A percentile compares a stretch with the other conserved stretches of the same genome.
Evolutionary conservation across 92 coral and sea anemone genomes (phyloP).

Genomic region (Palythoa grandiflora): DNA sequence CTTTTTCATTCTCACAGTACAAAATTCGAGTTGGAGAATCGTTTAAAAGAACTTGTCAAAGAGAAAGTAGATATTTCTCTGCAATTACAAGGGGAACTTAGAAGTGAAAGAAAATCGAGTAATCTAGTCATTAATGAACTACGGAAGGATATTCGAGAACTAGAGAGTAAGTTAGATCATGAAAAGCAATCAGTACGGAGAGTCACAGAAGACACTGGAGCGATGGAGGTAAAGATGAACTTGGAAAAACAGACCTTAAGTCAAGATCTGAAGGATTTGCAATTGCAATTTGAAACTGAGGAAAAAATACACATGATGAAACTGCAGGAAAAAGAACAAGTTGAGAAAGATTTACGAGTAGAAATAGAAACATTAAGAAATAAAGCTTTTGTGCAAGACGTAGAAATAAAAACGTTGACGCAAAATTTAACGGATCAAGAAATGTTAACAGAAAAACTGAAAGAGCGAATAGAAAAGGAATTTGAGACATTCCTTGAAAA

Average conservation of each 20-base stretch:
- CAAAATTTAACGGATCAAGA: background rate
- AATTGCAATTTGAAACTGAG: slow-evolving; percentile 40
- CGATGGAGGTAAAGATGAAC: slow-evolving; percentile 49
- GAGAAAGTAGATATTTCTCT: slow-evolving; percentile 60
- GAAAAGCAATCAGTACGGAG: slow-evolving; percentile 52
- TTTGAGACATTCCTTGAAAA: slow-evolving; percentile 56
- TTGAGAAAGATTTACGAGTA: slow-evolving; percentile 5
- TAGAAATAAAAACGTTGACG: background rate
- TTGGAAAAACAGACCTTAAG: slow-evolving; percentile 62
- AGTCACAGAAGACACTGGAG: slow-evolving; percentile 47
- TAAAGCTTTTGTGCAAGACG: background rate
- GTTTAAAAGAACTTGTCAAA: slow-evolving; percentile 63
- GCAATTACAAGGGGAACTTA: slow-evolving; percentile 32
- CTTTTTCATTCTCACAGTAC: slow-evolving; percentile 59
- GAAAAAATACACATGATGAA: slow-evolving; percentile 8
- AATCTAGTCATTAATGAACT: slow-evolving; percentile 59
- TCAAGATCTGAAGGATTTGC: slow-evolving; percentile 67
- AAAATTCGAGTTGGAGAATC: slow-evolving; percentile 46
- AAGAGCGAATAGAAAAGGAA: slow-evolving; percentile 58
- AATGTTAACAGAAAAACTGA: background rate
- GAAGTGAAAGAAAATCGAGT: slow-evolving; percentile 62
- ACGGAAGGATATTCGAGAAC: slow-evolving; percentile 57
- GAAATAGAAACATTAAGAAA: background rate
- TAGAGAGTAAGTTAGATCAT: slow-evolving; percentile 48
- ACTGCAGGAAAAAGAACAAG: slow-evolving; percentile 33